Evolutionary conservation across 1,140 invertebrate genomes (phyloP).

Genomic region (Delia radicum): DNA sequence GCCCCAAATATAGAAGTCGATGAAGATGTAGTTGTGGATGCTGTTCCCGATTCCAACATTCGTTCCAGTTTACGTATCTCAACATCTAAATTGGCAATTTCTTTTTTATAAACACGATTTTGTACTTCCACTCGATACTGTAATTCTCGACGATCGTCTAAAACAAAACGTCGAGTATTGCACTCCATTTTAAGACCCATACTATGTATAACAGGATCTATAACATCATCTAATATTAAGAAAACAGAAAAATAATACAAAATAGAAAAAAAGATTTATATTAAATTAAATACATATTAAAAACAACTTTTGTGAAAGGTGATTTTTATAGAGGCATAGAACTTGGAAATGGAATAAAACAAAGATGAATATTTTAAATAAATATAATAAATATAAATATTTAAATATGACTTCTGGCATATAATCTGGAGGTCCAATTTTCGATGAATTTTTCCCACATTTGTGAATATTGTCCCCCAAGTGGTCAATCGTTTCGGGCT

Average conservation of each 20-base stretch:
- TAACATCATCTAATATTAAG: constrained; percentile 60
- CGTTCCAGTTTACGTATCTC: constrained; percentile 77
- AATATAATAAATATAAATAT: too few species aligned
- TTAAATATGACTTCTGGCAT: too few species aligned
- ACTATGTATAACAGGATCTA: constrained; percentile 80
- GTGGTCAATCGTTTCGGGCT: too few species aligned
- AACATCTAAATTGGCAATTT: constrained; percentile 76
- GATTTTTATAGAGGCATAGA: too few species aligned
- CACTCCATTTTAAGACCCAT: constrained; percentile 85
- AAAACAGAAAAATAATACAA: neutral
- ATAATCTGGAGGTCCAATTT: too few species aligned
- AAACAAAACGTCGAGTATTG: constrained; percentile 78
- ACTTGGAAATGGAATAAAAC: too few species aligned
- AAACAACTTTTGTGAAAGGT: too few species aligned
- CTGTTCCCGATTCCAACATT: constrained; percentile 61
- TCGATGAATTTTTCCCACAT: too few species aligned
- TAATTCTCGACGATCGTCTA: constrained; percentile 73
- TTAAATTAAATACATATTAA: neutral
- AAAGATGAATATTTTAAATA: too few species aligned
- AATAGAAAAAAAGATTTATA: neutral
- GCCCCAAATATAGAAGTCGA: constrained; percentile 59
- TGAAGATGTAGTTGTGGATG: constrained; percentile 60
- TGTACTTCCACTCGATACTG: constrained; percentile 87
- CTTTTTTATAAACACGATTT: constrained; percentile 83
- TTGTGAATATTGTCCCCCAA: too few species aligned